Evolutionary conservation across 2,797 vertebrate species (phyloP).

Genomic region (Graptemys geographica): DNA sequence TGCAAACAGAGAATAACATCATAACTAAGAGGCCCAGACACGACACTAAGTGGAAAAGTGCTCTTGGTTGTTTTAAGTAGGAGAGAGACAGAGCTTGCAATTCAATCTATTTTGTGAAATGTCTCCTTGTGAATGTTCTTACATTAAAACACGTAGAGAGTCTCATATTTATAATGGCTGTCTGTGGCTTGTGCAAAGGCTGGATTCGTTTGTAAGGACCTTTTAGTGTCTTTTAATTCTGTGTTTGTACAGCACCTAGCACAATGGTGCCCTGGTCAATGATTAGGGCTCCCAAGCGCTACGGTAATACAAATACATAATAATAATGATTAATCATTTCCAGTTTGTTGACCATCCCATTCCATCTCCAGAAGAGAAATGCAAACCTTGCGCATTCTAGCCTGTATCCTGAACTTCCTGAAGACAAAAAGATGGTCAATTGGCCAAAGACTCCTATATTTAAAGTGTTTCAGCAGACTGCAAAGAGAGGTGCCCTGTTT

Average conservation of each 20-base stretch:
- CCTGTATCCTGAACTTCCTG: background rate
- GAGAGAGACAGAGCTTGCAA: background rate
- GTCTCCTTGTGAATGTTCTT: slow-evolving; percentile 27
- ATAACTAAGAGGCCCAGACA: slow-evolving; percentile 44
- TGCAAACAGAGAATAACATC: background rate
- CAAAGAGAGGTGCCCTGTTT: accelerated
- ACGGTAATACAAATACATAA: background rate
- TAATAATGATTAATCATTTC: background rate
- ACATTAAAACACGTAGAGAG: slow-evolving; percentile 67
- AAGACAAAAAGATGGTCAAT: background rate
- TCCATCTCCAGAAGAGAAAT: background rate
- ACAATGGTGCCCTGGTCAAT: background rate
- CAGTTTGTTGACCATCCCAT: background rate
- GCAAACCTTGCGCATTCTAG: background rate
- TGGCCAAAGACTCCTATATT: background rate
- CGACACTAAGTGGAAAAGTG: background rate
- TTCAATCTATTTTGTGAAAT: slow-evolving; percentile 42
- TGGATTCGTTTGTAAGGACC: background rate
- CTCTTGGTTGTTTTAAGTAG: background rate
- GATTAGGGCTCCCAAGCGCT: background rate
- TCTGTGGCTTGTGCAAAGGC: background rate
- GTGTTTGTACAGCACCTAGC: background rate
- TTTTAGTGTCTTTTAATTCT: background rate
- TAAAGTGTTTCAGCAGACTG: background rate
- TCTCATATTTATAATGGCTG: background rate